Conservation (phyloP, 2,113 vertebrate genomes). For the Onychostoma macrolepis region DNA sequence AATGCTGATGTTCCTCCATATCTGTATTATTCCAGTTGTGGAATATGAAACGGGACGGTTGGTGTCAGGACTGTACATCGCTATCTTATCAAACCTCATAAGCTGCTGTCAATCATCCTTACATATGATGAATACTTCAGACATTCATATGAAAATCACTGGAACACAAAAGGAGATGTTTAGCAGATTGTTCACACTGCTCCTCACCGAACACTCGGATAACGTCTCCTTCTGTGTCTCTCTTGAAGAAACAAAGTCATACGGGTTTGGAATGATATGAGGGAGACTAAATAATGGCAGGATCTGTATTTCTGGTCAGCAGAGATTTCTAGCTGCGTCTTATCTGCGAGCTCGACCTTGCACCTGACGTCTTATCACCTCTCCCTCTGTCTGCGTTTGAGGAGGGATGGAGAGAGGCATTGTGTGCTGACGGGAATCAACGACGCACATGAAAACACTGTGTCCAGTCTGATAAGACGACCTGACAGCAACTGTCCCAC, state of each 20-base stretch:
- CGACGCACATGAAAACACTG: background rate
- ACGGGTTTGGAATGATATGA: background rate
- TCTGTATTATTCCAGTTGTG: background rate
- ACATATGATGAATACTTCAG: too few relatives aligned
- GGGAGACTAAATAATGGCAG: background rate
- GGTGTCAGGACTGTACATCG: background rate
- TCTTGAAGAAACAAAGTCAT: background rate
- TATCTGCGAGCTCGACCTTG: background rate
- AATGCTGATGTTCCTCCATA: background rate
- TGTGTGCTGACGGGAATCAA: background rate
- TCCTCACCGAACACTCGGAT: background rate
- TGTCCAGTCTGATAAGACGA: background rate
- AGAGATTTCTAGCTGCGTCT: background rate
- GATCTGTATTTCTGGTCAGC: background rate
- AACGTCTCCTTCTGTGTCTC: background rate
- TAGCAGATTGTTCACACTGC: background rate
- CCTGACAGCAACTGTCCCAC: constrained; percentile 15
- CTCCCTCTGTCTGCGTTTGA: background rate
- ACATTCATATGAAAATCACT: too few relatives aligned
- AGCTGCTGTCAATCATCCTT: background rate
- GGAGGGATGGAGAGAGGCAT: background rate
- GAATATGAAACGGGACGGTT: background rate
- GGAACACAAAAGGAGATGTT: background rate
- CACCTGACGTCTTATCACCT: background rate
- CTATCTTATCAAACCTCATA: background rate